phyloP scores from a whole-genome alignment of 2,113 vertebrate species.

The Lanius ludovicianus region DNA sequence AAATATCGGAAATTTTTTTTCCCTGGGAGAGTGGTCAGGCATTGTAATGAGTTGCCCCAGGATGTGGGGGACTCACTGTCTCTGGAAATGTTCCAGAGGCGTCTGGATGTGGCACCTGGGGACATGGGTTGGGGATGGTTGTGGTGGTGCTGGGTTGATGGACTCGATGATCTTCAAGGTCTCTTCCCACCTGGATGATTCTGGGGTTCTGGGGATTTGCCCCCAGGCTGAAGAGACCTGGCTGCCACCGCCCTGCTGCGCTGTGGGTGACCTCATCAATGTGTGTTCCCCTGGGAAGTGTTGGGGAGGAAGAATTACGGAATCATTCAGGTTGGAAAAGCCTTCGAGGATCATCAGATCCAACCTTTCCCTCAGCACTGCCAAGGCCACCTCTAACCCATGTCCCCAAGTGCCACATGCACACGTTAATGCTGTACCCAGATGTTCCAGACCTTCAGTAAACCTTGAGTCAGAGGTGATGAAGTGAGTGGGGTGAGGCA shows the following conservation, averaged over 20 bases:
- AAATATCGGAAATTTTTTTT: rapidly evolving
- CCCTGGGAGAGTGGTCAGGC: background rate
- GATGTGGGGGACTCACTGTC: background rate
- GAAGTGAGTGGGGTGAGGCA: background rate
- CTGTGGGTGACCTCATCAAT: rapidly evolving
- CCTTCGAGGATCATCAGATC: background rate
- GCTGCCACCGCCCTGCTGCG: background rate
- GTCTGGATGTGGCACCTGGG: background rate
- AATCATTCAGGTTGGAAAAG: background rate
- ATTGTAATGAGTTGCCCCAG: background rate
- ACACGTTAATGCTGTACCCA: rapidly evolving
- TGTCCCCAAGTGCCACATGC: background rate
- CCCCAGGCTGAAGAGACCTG: too few relatives aligned
- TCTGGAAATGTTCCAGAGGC: background rate
- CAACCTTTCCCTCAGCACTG: background rate
- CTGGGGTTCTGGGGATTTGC: background rate
- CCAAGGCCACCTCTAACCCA: background rate
- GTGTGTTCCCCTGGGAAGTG: background rate
- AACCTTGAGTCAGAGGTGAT: background rate
- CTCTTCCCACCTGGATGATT: background rate
- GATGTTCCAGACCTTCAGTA: rapidly evolving
- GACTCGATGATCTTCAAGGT: background rate
- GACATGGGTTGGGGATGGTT: background rate
- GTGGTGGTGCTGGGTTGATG: background rate
- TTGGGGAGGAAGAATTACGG: background rate